Evolutionary conservation across 2,113 vertebrate species (phyloP).

Genomic region (Aplodontia rufa): DNA sequence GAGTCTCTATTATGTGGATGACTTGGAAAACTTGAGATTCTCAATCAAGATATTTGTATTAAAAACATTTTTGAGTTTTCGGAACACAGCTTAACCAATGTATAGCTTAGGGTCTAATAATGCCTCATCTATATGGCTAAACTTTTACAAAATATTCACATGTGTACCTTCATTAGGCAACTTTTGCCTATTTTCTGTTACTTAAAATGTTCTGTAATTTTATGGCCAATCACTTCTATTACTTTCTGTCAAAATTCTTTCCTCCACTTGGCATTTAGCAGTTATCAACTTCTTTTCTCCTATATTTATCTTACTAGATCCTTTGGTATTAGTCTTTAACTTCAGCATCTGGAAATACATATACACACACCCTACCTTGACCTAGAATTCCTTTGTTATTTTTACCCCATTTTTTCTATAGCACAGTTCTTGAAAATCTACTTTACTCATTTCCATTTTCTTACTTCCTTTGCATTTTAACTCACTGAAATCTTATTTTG

Average conservation of each 20-base stretch:
- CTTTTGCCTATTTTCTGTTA: neutral
- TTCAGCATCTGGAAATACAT: neutral
- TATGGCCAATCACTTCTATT: neutral
- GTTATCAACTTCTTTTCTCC: neutral
- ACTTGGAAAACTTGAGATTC: neutral
- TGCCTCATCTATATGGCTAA: neutral
- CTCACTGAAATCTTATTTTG: neutral
- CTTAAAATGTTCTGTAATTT: neutral
- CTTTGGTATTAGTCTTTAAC: neutral
- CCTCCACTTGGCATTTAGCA: neutral
- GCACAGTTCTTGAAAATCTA: neutral
- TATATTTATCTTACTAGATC: neutral
- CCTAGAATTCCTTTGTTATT: neutral
- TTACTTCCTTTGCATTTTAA: slow-evolving; percentile 7
- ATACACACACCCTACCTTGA: neutral
- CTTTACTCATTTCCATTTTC: neutral
- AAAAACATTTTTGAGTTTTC: slow-evolving; percentile 1
- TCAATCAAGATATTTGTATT: neutral
- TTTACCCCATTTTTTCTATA: neutral
- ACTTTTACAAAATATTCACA: neutral
- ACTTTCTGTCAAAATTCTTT: neutral
- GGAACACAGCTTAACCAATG: neutral
- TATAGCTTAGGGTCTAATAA: neutral
- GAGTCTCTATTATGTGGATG: neutral
- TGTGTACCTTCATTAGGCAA: neutral